These are phyloP conservation scores for Macropodus opercularis DNA, from an alignment of 2,797 vertebrate species.

Conservation along the genomic window DNA sequence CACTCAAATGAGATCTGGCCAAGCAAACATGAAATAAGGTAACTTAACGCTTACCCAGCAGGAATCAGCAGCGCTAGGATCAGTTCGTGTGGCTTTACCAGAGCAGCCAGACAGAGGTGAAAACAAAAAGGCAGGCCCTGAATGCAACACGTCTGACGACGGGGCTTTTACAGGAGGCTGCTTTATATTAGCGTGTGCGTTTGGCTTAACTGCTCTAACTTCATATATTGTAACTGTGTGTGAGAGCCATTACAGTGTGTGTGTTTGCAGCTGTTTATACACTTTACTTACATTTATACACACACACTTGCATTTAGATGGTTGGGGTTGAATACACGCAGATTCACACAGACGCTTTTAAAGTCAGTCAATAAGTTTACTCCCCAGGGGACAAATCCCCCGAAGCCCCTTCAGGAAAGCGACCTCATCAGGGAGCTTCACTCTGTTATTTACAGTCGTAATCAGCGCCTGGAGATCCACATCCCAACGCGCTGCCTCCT, in stretches of 20 bases:
- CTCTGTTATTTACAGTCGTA: constrained; percentile 19
- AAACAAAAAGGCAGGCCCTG: not conserved
- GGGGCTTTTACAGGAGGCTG: constrained; percentile 5
- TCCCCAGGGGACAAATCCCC: too few relatives aligned
- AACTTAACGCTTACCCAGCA: too few relatives aligned
- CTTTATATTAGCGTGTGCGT: constrained; percentile 38
- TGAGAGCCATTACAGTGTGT: not conserved
- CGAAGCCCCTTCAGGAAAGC: too few relatives aligned
- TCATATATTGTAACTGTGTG: constrained; percentile 2
- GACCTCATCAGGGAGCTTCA: not conserved
- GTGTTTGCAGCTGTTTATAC: constrained; percentile 5
- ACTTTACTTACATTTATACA: too few relatives aligned
- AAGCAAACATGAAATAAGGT: too few relatives aligned
- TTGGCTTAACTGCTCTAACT: constrained; percentile 42
- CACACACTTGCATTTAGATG: too few relatives aligned
- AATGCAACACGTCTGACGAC: too few relatives aligned
- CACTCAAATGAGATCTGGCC: too few relatives aligned
- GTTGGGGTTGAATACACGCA: too few relatives aligned
- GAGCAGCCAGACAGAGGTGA: not conserved
- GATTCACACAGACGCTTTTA: too few relatives aligned
- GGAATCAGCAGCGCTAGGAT: too few relatives aligned
- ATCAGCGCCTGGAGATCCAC: constrained; percentile 10
- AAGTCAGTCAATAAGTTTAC: too few relatives aligned
- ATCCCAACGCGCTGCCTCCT: constrained; percentile 3
- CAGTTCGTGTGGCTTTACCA: not conserved